A percentile compares a stretch with the other conserved stretches of the same genome.
phyloP scores from a whole-genome alignment of 2,888 invertebrate species.

The Diachrysia chrysitis region DNA sequence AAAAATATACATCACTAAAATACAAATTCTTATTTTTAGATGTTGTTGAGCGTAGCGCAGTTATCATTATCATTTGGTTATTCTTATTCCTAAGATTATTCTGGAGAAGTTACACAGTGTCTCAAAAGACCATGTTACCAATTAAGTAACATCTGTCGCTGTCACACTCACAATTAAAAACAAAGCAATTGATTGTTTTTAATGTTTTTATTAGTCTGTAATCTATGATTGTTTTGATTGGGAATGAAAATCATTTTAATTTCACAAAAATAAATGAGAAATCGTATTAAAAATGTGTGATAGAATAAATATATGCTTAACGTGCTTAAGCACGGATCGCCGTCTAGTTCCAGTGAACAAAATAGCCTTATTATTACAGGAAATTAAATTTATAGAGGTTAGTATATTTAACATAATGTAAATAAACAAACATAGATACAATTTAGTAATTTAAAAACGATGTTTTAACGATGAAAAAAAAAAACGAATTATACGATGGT shows the following conservation, averaged over 20 bases:
- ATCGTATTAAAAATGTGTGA: slow-evolving; percentile 40
- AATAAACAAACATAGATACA: background rate
- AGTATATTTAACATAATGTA: slow-evolving; percentile 11
- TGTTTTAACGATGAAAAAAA: no score
- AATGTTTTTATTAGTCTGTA: no score
- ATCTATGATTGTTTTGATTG: background rate
- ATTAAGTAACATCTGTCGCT: background rate
- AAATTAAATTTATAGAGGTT: slow-evolving; percentile 53
- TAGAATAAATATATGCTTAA: slow-evolving; percentile 53
- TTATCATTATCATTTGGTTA: no score
- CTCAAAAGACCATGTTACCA: background rate
- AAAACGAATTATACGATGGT: no score
- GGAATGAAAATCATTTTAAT: background rate
- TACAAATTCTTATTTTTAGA: no score
- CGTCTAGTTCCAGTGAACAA: slow-evolving; percentile 42
- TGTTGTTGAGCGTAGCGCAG: no score
- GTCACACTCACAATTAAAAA: background rate
- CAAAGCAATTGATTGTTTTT: background rate
- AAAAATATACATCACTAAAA: no score
- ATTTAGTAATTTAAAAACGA: background rate
- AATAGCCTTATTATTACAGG: slow-evolving; percentile 44
- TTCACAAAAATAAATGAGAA: background rate
- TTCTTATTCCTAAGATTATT: no score
- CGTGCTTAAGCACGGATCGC: slow-evolving; percentile 63
- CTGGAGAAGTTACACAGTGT: no score